Evolutionary conservation across 2,797 vertebrate species (phyloP), one percentile per base, ranked within the genome.

Genomic region (Leuciscus waleckii): DNA sequence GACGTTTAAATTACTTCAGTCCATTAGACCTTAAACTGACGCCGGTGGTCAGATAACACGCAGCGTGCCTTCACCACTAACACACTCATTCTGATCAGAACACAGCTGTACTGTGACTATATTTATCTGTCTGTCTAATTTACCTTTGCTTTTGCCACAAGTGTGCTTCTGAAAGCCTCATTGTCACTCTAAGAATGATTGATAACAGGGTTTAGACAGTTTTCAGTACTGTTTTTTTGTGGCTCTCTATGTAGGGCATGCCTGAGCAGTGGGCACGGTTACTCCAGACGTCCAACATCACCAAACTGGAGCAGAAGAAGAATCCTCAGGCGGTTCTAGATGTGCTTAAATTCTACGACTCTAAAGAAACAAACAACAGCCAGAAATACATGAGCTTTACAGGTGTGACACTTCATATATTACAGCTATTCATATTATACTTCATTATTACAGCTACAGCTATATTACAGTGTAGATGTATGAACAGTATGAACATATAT

Each of bases 341-440:
- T 0, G 97, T 98, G 0, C 90, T 99, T 68, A 98, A 98, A 90
- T 98, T 99, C 92, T 99, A 98, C 81, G 97, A 98, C 91, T 98
- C 97, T 2, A 98, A 98, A 90, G 98, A 98, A 93, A 98, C 95
- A 1, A 93, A 95, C 79, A 99, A 98, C 91, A 98, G 97, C 90
- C 97, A 99, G 94, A 99, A 99, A 84, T 99, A 99, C 90, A 99
- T 99, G 98, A 99, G 97, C 91, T 99, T 99, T 91, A 98, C 97
- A 94, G 97, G 97, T 97, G 91, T 9, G 73, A 63, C 54, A 75
- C 5, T 26, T 37, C 5, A 9, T 14, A 7, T 26, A 14, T 14
- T 21, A 37, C 32, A 76, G 49, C 29, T 29, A 29, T 29, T 29
- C 29, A 29, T 29, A 29, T 29, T 29, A 29, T 29, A 75, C 5